Percentiles rank a stretch among this genome's conserved stretches.
Evolutionary conservation across 1,140 invertebrate genomes (phyloP).

Genomic region (Camponotus floridanus): DNA sequence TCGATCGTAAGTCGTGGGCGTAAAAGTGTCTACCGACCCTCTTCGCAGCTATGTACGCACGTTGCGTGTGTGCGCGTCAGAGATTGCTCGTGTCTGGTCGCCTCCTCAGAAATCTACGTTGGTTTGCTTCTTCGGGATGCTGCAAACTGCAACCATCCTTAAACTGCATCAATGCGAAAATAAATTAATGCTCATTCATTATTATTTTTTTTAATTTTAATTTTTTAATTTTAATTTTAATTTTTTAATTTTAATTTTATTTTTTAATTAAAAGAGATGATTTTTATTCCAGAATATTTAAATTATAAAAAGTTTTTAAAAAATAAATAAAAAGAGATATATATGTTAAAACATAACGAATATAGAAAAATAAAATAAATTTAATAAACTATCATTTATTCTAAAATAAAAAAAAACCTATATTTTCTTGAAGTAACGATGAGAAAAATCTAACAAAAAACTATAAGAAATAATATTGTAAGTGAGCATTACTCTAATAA

Average conservation of each 20-base stretch:
- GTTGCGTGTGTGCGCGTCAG: slow-evolving; percentile 10
- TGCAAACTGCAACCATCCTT: neutral
- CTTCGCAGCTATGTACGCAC: slow-evolving; percentile 5
- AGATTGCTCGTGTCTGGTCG: neutral
- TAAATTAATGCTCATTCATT: neutral
- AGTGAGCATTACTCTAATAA: neutral
- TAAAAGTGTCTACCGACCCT: slow-evolving; percentile 44
- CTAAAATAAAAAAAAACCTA: neutral
- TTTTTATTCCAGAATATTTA: neutral
- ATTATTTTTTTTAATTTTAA: neutral
- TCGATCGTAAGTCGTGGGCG: slow-evolving; percentile 49
- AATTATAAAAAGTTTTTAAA: neutral
- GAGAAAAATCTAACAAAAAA: neutral
- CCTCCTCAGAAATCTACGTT: neutral
- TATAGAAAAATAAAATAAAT: neutral
- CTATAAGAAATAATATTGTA: neutral
- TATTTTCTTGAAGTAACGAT: neutral
- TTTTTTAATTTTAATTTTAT: neutral
- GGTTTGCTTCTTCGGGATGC: neutral
- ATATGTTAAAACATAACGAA: too few relatives aligned
- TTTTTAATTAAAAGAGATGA: neutral
- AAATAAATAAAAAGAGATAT: neutral
- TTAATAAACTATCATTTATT: neutral
- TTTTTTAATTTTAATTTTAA: neutral
- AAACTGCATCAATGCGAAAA: neutral